Conservation (phyloP, 2,113 vertebrate genomes). For the Vulpes vulpes region DNA sequence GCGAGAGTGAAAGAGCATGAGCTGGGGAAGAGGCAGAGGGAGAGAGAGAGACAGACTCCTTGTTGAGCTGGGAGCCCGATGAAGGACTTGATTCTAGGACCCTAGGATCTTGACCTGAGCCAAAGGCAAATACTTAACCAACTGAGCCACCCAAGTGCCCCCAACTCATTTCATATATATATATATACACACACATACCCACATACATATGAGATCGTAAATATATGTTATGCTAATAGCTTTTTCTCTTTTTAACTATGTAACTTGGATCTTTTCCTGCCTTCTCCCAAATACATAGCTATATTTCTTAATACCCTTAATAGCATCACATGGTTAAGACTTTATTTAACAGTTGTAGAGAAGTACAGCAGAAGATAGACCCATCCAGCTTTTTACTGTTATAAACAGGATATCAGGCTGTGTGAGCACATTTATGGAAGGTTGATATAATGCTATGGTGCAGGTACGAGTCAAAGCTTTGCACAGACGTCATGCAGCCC, state of each 20-base stretch:
- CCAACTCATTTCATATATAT: not conserved
- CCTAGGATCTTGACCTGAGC: too few species aligned
- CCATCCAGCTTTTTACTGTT: not conserved
- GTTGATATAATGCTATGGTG: not conserved
- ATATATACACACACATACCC: not conserved
- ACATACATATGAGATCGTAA: not conserved
- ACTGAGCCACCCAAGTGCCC: too few species aligned
- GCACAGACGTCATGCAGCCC: not conserved
- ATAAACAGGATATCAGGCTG: not conserved
- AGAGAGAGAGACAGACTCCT: too few species aligned
- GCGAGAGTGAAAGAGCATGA: too few species aligned
- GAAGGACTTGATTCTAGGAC: too few species aligned
- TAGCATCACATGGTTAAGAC: not conserved
- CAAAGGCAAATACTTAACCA: too few species aligned
- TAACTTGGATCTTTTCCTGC: not conserved
- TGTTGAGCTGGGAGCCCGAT: too few species aligned
- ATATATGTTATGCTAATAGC: not conserved
- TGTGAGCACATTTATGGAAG: not conserved
- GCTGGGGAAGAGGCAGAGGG: too few species aligned
- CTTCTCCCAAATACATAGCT: not conserved
- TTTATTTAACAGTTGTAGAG: not conserved
- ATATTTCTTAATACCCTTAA: slow-evolving; percentile 7
- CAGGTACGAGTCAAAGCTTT: not conserved
- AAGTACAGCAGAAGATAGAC: not conserved
- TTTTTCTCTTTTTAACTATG: not conserved